Base-by-base conservation (phyloP, 1,140 invertebrate species). In the Trichonephila clavata region DNA sequence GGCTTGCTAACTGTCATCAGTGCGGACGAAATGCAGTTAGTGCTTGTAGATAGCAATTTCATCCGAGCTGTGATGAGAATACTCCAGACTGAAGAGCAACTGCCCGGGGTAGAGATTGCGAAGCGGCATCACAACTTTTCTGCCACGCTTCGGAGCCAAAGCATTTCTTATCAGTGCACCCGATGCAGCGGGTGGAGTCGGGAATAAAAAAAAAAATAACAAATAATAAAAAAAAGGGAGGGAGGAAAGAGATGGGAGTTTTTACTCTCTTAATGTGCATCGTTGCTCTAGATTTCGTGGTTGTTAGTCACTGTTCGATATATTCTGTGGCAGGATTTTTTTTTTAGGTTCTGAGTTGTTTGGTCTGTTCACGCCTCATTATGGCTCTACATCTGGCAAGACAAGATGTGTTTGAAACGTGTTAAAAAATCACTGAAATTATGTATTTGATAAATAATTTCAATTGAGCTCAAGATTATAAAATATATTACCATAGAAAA, bases 81-180 rank as follows among this genome's bases (percentile, higher is more conserved):
- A 27, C 59, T 89, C 8, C 43, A 60, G 88, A 60, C 88, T 77
- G 57, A 21, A 43, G 50, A 80, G 50, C 57, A 43, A 80, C 65
- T 59, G 88, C 88, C 50, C 32, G 68, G 88, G 68, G 88, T 80
- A 80, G 24, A 90, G 68, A 90, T 65, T 80, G 57, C 57, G 39
- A 90, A n/a, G 68, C 68, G 24, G 21, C 71, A n/a, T 50, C 39
- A 57, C 61, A 63, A 63, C 61, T 18, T 20, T n/a, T 21, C 65
- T 87, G 39, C 61, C 86, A 61, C 63, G 60, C 20, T 16, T 43
- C 27, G 86, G n/a, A 80, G 88, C 39, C 50, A 43, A n/a, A 39
- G 88, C n/a, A 80, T 77, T 60, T 80, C 68, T 90, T 90, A 90
- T 90, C 88, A 59, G 88, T 80, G 71, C n/a, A 39, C 50, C 5